phyloP scores from a whole-genome alignment of 2,113 vertebrate genomes.

The Menura novaehollandiae region DNA sequence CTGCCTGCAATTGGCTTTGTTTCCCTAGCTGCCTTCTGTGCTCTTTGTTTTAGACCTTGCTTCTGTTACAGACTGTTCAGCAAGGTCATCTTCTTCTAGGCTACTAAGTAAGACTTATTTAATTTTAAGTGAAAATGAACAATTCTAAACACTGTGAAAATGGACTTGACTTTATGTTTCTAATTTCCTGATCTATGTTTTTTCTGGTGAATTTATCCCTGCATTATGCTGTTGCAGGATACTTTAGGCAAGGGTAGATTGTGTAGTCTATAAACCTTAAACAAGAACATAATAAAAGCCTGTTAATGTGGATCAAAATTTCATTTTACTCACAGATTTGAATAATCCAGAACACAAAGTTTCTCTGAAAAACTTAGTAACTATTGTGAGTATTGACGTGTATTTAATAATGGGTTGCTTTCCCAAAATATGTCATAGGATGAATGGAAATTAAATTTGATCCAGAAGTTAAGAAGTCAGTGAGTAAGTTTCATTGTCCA shows the following conservation, averaged over 20 bases:
- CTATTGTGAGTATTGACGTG: neutral
- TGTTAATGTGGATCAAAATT: neutral
- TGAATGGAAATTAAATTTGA: neutral
- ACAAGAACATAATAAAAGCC: neutral
- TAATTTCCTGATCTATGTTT: neutral
- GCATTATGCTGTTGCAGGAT: neutral
- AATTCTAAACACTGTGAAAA: neutral
- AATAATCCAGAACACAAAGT: neutral
- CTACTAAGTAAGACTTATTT: neutral
- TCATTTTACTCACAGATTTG: neutral
- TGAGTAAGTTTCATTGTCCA: neutral
- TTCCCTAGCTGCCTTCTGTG: neutral
- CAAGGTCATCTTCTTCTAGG: neutral
- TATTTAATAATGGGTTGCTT: neutral
- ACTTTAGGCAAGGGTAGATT: neutral
- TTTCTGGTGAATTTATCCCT: neutral
- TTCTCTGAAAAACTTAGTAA: neutral
- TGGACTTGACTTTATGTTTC: neutral
- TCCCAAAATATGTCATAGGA: neutral
- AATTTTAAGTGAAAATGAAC: neutral
- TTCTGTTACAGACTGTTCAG: neutral
- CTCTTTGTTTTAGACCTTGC: slow-evolving; percentile 36
- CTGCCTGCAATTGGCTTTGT: neutral
- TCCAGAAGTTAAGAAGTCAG: slow-evolving; percentile 16
- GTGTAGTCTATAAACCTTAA: neutral